Conservation (phyloP, 2,888 invertebrate species). For the Lycaena phlaeas region DNA sequence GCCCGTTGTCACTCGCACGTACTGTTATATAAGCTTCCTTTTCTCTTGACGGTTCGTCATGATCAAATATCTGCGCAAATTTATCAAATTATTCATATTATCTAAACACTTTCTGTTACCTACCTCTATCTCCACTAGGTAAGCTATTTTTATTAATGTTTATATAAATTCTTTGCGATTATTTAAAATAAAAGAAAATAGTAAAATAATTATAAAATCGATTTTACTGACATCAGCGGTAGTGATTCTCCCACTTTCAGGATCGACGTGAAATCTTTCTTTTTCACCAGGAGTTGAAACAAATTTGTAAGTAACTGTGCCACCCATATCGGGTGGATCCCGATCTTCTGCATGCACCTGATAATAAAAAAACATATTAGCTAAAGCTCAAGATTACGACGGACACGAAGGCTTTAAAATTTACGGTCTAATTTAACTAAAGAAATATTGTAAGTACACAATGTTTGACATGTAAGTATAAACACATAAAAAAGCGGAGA, state of each 20-base stretch:
- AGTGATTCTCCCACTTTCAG: slow-evolving; percentile 81
- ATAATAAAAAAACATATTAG: too few species aligned
- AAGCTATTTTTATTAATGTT: slow-evolving; percentile 3
- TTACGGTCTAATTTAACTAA: too few species aligned
- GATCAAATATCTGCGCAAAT: slow-evolving; percentile 79
- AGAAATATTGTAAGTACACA: too few species aligned
- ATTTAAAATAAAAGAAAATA: not conserved
- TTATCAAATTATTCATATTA: slow-evolving; percentile 8
- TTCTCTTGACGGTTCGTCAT: slow-evolving; percentile 89
- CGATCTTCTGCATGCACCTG: slow-evolving; percentile 81
- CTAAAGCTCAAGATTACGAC: too few species aligned
- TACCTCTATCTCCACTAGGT: slow-evolving; percentile 18
- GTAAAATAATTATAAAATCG: slow-evolving; percentile 13
- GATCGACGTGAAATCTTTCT: slow-evolving; percentile 85
- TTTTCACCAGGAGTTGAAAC: slow-evolving; percentile 82
- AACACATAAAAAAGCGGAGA: too few species aligned
- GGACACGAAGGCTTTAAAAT: too few species aligned
- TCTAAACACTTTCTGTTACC: slow-evolving; percentile 9
- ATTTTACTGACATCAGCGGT: slow-evolving; percentile 76
- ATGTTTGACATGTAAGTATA: too few species aligned
- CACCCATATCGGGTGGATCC: slow-evolving; percentile 83
- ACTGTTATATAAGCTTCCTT: slow-evolving; percentile 90
- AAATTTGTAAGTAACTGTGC: slow-evolving; percentile 87
- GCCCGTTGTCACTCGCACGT: slow-evolving; percentile 93
- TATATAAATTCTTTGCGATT: slow-evolving; percentile 6